Evolutionary conservation across 2,113 vertebrate genomes (phyloP).

Genomic region (Pelusios castaneus): DNA sequence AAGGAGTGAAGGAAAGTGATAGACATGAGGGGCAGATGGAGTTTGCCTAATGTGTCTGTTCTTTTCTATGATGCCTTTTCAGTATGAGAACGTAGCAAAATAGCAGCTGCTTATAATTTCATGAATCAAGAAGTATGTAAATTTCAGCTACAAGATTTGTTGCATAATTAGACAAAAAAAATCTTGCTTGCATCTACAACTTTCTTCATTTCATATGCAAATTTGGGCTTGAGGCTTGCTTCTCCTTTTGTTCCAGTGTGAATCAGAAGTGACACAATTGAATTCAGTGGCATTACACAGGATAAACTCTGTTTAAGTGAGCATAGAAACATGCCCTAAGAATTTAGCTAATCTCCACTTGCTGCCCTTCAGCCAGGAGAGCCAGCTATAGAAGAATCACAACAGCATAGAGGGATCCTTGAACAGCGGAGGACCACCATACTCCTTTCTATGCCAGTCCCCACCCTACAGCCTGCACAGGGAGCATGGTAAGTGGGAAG

Average conservation of each 20-base stretch:
- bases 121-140: conserved; percentile 86
- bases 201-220: conserved; percentile 55
- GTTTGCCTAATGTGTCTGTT: conserved; percentile 82
- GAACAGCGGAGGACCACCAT: fast-evolving
- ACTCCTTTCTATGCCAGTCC: not conserved
- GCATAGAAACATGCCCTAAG: not conserved
- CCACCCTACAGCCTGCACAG: not conserved
- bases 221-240: conserved; percentile 46
- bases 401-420: not conserved
- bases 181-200: conserved; percentile 71
- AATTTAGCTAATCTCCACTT: not conserved
- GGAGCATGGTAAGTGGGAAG: not conserved
- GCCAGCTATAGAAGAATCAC: not conserved
- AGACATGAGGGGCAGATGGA: conserved; percentile 82
- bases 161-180: conserved; percentile 64
- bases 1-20: conserved; percentile 76
- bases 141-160: conserved; percentile 78
- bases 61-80: conserved; percentile 81
- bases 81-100: conserved; percentile 80
- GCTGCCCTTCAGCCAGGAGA: not conserved
- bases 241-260: not conserved
- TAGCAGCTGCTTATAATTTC: conserved; percentile 84
- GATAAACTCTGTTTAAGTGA: not conserved
- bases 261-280: not conserved
- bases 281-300: fast-evolving